These are phyloP conservation scores for Enteromius fasciolatus DNA, from an alignment of 2,797 vertebrate species.

Conservation along the genomic window DNA sequence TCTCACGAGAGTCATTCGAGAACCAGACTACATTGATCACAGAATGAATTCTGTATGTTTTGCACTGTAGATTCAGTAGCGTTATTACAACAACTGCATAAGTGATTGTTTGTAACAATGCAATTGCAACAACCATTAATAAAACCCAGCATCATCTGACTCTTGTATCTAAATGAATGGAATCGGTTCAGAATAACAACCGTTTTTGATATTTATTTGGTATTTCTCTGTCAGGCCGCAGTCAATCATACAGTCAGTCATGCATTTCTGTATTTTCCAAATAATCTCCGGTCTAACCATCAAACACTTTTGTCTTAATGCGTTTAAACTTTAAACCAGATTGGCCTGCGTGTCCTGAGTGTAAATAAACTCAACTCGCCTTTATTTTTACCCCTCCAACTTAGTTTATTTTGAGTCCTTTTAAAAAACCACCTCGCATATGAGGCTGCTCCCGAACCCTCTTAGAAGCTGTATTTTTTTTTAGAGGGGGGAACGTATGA, in stretches of 20 bases:
- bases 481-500: slow-evolving; percentile 62
- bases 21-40: not conserved
- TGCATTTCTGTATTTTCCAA: slow-evolving; percentile 38
- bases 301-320: slow-evolving; percentile 59
- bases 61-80: not conserved
- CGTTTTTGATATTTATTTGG: not conserved
- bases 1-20: not conserved
- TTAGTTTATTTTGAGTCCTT: slow-evolving; percentile 78
- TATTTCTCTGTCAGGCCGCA: slow-evolving; percentile 6
- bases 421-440: slow-evolving; percentile 68
- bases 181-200: not conserved
- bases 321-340: slow-evolving; percentile 58
- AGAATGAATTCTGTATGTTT: not conserved
- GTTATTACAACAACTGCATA: not conserved
- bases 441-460: slow-evolving; percentile 66
- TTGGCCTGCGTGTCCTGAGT: slow-evolving; percentile 55
- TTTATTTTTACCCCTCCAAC: slow-evolving; percentile 71
- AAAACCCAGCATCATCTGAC: not conserved
- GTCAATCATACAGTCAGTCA: slow-evolving; percentile 50
- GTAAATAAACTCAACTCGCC: slow-evolving; percentile 69
- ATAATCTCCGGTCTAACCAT: slow-evolving; percentile 55
- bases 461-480: slow-evolving; percentile 68
- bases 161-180: not conserved
- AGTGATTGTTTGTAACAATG: not conserved
- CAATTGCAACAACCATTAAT: not conserved